Percentiles rank a stretch among this genome's conserved stretches.
Conservation (phyloP, 2,113 vertebrate genomes). For the Oryzias javanicus region DNA sequence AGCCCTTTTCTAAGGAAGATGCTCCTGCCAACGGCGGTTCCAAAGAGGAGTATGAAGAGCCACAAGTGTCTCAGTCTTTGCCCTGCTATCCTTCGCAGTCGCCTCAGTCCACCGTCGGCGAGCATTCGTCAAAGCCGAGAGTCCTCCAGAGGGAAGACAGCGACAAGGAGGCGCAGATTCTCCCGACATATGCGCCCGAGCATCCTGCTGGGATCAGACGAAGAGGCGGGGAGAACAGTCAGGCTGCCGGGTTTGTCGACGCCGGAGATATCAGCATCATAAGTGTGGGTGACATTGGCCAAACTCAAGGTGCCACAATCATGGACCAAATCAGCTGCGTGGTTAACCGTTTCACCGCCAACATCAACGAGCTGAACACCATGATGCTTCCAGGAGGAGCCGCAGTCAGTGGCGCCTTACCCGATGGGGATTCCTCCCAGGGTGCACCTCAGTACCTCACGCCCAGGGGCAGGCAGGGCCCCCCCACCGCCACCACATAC, state of each 20-base stretch:
- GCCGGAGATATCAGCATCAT: conserved; percentile 45
- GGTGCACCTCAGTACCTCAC: conserved; percentile 83
- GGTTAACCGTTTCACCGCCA: conserved; percentile 95
- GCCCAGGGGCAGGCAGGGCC: conserved; percentile 81
- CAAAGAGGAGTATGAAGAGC: conserved; percentile 76
- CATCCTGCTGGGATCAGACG: conserved; percentile 54
- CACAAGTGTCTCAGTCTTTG: conserved; percentile 79
- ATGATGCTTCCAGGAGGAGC: conserved; percentile 87
- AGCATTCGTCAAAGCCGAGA: conserved; percentile 68
- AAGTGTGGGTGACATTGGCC: conserved; percentile 66
- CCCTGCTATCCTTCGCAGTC: conserved; percentile 79
- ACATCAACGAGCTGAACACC: conserved; percentile 94
- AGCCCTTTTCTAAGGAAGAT: conserved; percentile 90
- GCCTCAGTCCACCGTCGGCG: conserved; percentile 83
- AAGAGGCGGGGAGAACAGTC: conserved; percentile 29
- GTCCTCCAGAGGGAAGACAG: conserved; percentile 78
- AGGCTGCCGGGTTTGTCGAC: conserved; percentile 5
- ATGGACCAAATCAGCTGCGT: conserved; percentile 99
- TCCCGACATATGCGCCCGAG: conserved; percentile 80
- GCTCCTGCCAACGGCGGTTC: conserved; percentile 71
- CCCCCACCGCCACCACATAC: conserved; percentile 85
- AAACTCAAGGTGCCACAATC: conserved; percentile 88
- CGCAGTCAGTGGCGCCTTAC: conserved; percentile 65
- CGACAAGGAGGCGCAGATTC: conserved; percentile 39
- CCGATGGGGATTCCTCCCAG: conserved; percentile 71